These are phyloP conservation scores for Drosophila aff. DNA, from an alignment of 1,140 invertebrate genomes.

Conservation along the genomic window DNA sequence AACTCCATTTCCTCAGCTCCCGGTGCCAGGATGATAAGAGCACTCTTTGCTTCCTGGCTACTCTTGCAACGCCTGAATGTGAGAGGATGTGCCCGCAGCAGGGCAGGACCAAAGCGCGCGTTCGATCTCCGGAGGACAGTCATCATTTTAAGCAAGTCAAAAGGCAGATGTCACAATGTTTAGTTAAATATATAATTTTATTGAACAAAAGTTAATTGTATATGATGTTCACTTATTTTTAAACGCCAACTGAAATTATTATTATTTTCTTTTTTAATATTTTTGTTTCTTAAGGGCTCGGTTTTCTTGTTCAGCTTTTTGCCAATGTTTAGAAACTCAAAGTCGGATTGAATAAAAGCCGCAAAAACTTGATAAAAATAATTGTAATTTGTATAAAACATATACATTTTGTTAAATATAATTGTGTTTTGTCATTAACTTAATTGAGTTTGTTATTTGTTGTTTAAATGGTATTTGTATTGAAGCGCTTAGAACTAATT, in stretches of 20 bases:
- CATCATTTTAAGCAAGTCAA: constrained; percentile 3
- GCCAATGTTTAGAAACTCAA: constrained; percentile 31
- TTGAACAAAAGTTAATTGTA: constrained; percentile 78
- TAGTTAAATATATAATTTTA: constrained; percentile 82
- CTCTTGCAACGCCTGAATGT: too few species aligned
- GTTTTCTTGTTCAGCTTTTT: constrained; percentile 22
- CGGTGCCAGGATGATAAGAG: too few species aligned
- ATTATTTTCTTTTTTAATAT: neutral
- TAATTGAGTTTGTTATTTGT: constrained; percentile 71
- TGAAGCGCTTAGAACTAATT: constrained; percentile 75
- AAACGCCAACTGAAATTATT: constrained; percentile 53
- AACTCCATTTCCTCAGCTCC: too few species aligned
- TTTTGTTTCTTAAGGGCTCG: constrained; percentile 33
- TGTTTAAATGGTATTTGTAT: constrained; percentile 55
- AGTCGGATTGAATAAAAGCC: constrained; percentile 43
- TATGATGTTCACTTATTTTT: constrained; percentile 65
- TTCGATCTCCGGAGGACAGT: neutral
- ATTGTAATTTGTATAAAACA: constrained; percentile 71
- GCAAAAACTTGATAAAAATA: constrained; percentile 71
- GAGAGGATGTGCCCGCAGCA: neutral
- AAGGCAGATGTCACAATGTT: constrained; percentile 21
- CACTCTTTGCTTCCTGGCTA: too few species aligned
- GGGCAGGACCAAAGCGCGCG: neutral
- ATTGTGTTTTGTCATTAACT: constrained; percentile 60
- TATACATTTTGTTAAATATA: constrained; percentile 45